Conservation (phyloP, 2,113 vertebrate genomes). For the Triplophysa tibetana region DNA sequence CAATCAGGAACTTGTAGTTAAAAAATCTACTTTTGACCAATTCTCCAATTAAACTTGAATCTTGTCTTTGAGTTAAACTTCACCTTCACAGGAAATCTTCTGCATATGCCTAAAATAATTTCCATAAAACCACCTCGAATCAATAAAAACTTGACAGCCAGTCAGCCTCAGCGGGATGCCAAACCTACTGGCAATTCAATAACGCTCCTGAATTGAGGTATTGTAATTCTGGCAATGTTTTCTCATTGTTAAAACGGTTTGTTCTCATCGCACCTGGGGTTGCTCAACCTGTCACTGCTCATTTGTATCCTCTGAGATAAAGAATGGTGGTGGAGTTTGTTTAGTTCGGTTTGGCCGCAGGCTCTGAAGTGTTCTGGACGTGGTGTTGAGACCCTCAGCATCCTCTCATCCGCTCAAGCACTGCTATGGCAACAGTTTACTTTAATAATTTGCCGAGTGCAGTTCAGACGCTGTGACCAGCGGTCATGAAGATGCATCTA, state of each 20-base stretch:
- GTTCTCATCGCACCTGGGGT: conserved; percentile 13
- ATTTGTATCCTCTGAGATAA: not conserved
- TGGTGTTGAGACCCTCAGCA: not conserved
- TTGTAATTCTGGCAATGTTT: not conserved
- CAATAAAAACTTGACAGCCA: not conserved
- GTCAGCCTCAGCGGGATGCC: not conserved
- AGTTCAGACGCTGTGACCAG: not conserved
- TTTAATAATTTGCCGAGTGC: not conserved
- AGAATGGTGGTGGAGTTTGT: conserved; percentile 4
- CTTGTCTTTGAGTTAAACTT: too few relatives aligned
- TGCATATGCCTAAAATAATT: too few relatives aligned
- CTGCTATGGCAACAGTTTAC: not conserved
- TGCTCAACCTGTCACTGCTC: not conserved
- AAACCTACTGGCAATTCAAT: not conserved
- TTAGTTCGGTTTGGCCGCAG: not conserved
- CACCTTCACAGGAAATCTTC: too few relatives aligned
- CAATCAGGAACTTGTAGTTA: too few relatives aligned
- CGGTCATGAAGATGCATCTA: not conserved
- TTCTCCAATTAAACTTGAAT: too few relatives aligned
- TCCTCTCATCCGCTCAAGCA: not conserved
- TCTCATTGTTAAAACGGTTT: conserved; percentile 1
- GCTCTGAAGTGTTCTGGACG: not conserved
- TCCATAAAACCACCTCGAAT: not conserved
- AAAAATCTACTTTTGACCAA: too few relatives aligned
- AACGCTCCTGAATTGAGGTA: not conserved